A percentile compares a stretch with the other conserved stretches of the same genome.
Evolutionary conservation across 2,888 invertebrate species (phyloP).

Genomic region (Orthosia incerta): DNA sequence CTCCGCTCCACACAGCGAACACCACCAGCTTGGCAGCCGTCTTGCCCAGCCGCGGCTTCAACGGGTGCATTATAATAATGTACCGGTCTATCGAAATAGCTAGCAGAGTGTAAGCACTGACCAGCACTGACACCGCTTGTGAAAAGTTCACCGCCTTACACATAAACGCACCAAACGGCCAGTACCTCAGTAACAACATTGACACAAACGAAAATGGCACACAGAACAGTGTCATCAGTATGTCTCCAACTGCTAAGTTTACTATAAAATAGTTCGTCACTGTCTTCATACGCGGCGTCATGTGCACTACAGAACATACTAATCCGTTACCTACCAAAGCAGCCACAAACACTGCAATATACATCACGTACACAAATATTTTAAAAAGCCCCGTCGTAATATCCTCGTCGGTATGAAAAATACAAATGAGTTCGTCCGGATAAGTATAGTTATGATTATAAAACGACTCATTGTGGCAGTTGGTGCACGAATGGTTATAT

Average conservation of each 20-base stretch:
- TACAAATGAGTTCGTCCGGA: conserved; percentile 42
- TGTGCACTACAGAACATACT: conserved; percentile 96
- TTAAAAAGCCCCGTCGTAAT: conserved; percentile 36
- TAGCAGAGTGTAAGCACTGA: conserved; percentile 97
- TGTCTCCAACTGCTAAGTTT: conserved; percentile 96
- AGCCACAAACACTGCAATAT: conserved; percentile 93
- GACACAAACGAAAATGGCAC: conserved; percentile 97
- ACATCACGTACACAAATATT: conserved; percentile 92
- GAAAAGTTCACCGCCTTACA: conserved; percentile 96
- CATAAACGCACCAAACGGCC: conserved; percentile 96
- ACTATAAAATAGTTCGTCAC: conserved; percentile 98
- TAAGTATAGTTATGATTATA: conserved; percentile 27
- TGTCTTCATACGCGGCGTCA: conserved; percentile 96
- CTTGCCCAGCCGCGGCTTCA: conserved; percentile 95
- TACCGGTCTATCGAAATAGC: conserved; percentile 98
- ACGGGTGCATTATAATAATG: conserved; percentile 97
- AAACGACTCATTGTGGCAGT: conserved; percentile 40
- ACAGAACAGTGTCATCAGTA: conserved; percentile 97
- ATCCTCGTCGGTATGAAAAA: conserved; percentile 43
- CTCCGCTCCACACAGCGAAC: conserved; percentile 93
- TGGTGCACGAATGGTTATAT: conserved; percentile 31
- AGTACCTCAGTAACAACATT: conserved; percentile 94
- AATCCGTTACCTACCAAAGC: conserved; percentile 94
- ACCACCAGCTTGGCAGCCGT: conserved; percentile 93
- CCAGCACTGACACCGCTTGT: conserved; percentile 95